Percentiles rank a stretch among this genome's conserved stretches.
Conservation (phyloP, 2,113 vertebrate species). For the Rutilus rutilus region DNA sequence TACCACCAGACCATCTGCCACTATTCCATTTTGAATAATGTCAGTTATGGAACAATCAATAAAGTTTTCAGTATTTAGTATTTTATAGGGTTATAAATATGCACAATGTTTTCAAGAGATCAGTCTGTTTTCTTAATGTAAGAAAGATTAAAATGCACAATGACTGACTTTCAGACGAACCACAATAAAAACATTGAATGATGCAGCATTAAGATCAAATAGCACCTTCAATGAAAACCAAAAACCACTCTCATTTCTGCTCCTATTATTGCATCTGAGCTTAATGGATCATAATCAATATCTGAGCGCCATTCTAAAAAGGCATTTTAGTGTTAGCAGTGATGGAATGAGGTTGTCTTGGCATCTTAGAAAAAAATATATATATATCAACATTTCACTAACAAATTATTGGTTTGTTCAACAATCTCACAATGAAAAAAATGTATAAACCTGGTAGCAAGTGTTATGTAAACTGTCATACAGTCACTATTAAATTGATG, state of each 20-base stretch:
- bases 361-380: too few relatives aligned
- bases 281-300: neutral
- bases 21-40: neutral
- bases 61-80: slow-evolving; percentile 14
- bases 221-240: neutral
- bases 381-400: neutral
- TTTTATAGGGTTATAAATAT: slow-evolving; percentile 5
- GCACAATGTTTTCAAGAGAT: neutral
- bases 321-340: slow-evolving; percentile 23
- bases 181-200: neutral
- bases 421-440: neutral
- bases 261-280: too few relatives aligned
- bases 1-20: neutral
- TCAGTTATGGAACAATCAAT: slow-evolving; percentile 1
- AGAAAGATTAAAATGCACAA: slow-evolving; percentile 1
- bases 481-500: slow-evolving; percentile 40
- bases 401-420: neutral
- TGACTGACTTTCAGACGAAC: neutral
- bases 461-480: slow-evolving; percentile 19
- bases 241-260: neutral
- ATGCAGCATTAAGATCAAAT: too few relatives aligned
- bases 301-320: neutral
- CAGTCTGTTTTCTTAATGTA: neutral
- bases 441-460: slow-evolving; percentile 4
- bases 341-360: neutral